Conservation (phyloP, 2,888 invertebrate species). For the Heliconius erato region DNA sequence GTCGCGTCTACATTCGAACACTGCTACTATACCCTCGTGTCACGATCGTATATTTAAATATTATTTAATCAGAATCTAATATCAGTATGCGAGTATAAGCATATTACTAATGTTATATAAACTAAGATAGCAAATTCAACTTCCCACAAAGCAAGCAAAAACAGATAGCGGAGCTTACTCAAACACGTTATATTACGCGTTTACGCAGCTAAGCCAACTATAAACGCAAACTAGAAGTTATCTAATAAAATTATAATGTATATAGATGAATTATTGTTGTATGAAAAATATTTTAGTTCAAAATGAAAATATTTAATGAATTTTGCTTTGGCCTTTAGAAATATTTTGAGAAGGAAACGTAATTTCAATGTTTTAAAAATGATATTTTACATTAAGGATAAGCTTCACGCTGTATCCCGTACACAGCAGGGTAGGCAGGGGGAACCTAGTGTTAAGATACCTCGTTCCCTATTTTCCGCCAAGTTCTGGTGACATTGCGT, state of each 20-base stretch:
- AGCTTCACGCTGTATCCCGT: no score
- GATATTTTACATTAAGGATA: no score
- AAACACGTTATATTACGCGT: slow-evolving; percentile 54
- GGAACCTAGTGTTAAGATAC: no score
- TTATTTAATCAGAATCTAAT: background rate
- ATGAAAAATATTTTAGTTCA: no score
- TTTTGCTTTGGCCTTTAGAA: no score
- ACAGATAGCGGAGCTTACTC: slow-evolving; percentile 52
- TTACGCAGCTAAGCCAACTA: slow-evolving; percentile 52
- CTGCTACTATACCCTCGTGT: background rate
- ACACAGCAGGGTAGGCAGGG: no score
- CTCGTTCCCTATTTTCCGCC: no score
- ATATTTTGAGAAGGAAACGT: no score
- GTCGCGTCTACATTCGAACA: no score
- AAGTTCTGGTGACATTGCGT: no score
- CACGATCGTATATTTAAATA: background rate
- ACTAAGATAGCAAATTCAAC: slow-evolving; percentile 45
- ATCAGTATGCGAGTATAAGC: slow-evolving; percentile 15
- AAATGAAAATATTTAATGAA: background rate
- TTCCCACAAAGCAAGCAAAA: slow-evolving; percentile 52
- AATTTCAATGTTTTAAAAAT: no score
- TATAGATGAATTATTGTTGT: background rate
- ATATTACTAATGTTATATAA: slow-evolving; percentile 46
- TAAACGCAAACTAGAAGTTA: slow-evolving; percentile 52
- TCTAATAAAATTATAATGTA: slow-evolving; percentile 50